Evolutionary conservation across 2,888 invertebrate genomes (phyloP).

Genomic region (Eilema griseolum): DNA sequence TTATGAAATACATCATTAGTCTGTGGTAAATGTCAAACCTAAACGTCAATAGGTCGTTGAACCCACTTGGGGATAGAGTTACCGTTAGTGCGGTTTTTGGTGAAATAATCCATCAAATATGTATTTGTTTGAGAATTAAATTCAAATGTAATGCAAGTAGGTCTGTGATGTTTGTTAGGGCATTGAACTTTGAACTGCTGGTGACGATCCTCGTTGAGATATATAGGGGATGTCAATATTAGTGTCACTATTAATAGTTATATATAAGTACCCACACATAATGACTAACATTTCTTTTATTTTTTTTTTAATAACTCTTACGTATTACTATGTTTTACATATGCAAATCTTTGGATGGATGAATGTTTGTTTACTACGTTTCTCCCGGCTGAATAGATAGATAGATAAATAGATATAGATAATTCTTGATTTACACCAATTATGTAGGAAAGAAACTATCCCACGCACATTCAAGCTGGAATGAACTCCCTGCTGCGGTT

Average conservation of each 20-base stretch:
- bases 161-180: slow-evolving; percentile 31
- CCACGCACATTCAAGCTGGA: too few relatives aligned
- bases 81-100: slow-evolving; percentile 44
- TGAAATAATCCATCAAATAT: slow-evolving; percentile 35
- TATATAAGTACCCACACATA: not conserved
- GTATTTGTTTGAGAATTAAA: slow-evolving; percentile 30
- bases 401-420: too few relatives aligned
- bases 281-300: not conserved
- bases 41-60: slow-evolving; percentile 34
- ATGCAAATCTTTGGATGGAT: not conserved
- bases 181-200: slow-evolving; percentile 47
- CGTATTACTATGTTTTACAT: too few relatives aligned
- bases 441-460: too few relatives aligned
- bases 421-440: too few relatives aligned
- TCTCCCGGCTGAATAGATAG: too few relatives aligned
- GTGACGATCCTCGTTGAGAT: slow-evolving; percentile 18
- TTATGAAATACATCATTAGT: slow-evolving; percentile 17
- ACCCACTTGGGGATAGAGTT: slow-evolving; percentile 28
- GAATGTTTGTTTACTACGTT: not conserved
- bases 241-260: slow-evolving; percentile 4
- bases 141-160: slow-evolving; percentile 48
- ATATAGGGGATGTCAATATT: slow-evolving; percentile 14
- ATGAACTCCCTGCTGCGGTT: too few relatives aligned
- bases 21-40: slow-evolving; percentile 33
- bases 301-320: too few relatives aligned